Evolutionary conservation across 2,113 vertebrate genomes (phyloP), one percentile per base, ranked within the genome.

Genomic region (Pavo muticus): DNA sequence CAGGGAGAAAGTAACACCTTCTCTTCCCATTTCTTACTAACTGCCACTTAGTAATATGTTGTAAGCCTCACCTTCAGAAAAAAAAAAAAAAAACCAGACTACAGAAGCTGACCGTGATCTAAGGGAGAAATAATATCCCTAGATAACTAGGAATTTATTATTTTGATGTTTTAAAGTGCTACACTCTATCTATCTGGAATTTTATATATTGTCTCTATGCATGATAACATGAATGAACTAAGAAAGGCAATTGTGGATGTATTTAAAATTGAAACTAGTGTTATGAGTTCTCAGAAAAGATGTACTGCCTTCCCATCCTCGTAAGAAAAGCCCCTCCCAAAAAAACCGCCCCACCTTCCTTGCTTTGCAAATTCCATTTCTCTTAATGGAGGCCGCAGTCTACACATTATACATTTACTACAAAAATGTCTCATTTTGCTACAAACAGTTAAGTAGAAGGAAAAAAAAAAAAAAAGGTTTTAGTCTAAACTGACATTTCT

Each of bases 201-300:
- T 84, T 84, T 84, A 16, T 6, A 42, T 47, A 27, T 4, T 14
- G 3, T 14, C 9, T 10, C 21, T 7, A 0, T 16, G 5, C 4
- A 4, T 7, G 3, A 13, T 61, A 61, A 4, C 50, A 57, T 4
- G 5, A 69, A 81, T 37, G 47, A 83, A 76, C 44, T 3, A 65
- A 9, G 50, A 89, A 87, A 67, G 20, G 4, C 0, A 19, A 3
- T 8, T 1, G 2, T 3, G 7, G 15, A 11, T 1, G 1, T 37
- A 19, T 76, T 72, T 57, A 48, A 30, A 6, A 6, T 37, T 73
- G 39, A 44, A 71, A 88, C 11, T 32, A 24, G 18, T 7, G 1
- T 14, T 72, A n/a, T 7, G 70, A 81, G 7, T 20, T 63, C 39
- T 65, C 56, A 17, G 37, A 72, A 70, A 3, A 2, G 32, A 2